These are phyloP conservation scores for Clarias macrocephalus DNA, from an alignment of 2,113 vertebrate genomes.

Conservation along the genomic window DNA sequence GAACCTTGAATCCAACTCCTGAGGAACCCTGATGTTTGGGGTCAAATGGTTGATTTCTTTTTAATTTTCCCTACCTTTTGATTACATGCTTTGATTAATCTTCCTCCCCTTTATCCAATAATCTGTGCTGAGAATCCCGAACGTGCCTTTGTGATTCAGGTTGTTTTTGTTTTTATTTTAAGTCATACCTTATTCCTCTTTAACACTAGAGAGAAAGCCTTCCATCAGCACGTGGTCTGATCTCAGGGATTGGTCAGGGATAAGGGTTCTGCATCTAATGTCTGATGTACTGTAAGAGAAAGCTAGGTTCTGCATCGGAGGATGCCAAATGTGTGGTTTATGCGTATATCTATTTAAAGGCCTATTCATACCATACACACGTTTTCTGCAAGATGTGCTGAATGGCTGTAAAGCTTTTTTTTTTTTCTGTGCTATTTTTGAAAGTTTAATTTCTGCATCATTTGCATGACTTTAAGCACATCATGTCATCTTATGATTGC, in stretches of 20 bases:
- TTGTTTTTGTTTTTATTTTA: constrained; percentile 26
- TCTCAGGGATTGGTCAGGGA: constrained; percentile 71
- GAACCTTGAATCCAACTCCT: background rate
- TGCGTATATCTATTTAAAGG: background rate
- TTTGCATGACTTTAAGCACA: background rate
- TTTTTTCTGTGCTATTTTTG: background rate
- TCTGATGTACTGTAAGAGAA: background rate
- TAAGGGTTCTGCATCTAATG: background rate
- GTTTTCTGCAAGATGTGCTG: background rate
- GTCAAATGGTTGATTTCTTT: constrained; percentile 19
- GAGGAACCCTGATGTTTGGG: constrained; percentile 16
- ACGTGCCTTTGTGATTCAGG: constrained; percentile 70
- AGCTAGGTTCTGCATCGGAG: background rate
- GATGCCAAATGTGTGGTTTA: background rate
- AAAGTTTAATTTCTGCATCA: background rate
- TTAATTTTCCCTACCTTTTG: too few relatives aligned
- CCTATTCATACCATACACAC: background rate
- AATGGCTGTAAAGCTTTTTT: background rate
- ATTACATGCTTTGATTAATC: constrained; percentile 19
- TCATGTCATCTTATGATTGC: background rate
- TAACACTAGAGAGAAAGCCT: constrained; percentile 59
- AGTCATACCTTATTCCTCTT: constrained; percentile 37
- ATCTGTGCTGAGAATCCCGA: constrained; percentile 60
- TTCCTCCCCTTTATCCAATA: constrained; percentile 39
- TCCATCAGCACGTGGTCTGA: constrained; percentile 59